Evolutionary conservation across 2,797 vertebrate genomes (phyloP), one percentile per base, ranked within the genome.

Genomic region (Typhlichthys eigenmanni): DNA sequence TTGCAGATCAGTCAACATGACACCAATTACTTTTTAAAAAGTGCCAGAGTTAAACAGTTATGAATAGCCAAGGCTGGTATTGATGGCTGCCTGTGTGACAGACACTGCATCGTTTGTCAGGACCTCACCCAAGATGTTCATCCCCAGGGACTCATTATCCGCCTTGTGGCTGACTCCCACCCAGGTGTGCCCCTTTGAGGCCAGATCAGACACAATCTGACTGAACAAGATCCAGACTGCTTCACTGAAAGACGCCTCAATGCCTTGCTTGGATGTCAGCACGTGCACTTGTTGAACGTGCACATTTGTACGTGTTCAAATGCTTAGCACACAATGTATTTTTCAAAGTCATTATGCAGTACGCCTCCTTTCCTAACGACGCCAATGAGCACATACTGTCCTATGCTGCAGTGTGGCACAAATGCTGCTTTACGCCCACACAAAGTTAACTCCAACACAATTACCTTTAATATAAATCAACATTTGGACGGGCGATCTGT

Each of bases 31-130:
- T 38, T 38, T 38, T 38, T 59, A 29, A 66, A 52, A 53, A 68
- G 52, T 43, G 50, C 60, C 1, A 24, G 55, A 19, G 57, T 38
- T 49, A 13, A 66, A 32, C 51, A 46, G 50, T 54, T 55, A 47
- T 45, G 51, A 12, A 51, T 58, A 38, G 50, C 2, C 47, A 13
- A 50, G 2, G 17, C 66, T 24, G 69, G 72, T 71, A 69, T 57
- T 50, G 47, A 83, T 78, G 70, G 75, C 60, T 65, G 46, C 1
- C 1, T 55, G 62, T 55, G 66, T 78, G 68, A 56, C 60, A 69
- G 80, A 56, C 76, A 24, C 24, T 24, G 74, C 69, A 65, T 61
- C 75, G 68, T 83, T 78, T 75, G 68, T 83, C 66, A 71, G 75
- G 61, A 73, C 74, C 60, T 68, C 62, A 61, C 54, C 19, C 45